Conservation (phyloP, 2,113 vertebrate genomes). For the Megaleporinus macrocephalus region DNA sequence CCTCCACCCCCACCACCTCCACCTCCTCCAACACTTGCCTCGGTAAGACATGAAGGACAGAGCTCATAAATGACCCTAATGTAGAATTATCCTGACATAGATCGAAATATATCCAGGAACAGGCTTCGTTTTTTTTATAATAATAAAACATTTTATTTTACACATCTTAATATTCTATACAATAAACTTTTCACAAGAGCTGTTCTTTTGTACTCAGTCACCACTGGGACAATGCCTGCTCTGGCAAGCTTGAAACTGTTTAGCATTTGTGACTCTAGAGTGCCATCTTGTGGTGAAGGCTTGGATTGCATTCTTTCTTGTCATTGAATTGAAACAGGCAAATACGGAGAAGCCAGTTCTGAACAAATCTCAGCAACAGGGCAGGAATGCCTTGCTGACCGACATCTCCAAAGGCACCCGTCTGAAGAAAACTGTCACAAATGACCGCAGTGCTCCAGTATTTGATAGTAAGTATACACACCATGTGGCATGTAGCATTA, state of each 20-base stretch:
- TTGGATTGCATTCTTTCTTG: not conserved
- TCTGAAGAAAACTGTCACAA: constrained; percentile 87
- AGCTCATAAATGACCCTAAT: too few species aligned
- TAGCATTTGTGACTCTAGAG: constrained; percentile 18
- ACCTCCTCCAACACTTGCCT: constrained; percentile 80
- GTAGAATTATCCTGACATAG: too few species aligned
- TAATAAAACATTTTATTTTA: too few species aligned
- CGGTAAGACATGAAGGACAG: constrained; percentile 69
- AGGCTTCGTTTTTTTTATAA: too few species aligned
- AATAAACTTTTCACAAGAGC: not conserved
- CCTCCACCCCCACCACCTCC: constrained; percentile 81
- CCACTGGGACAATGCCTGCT: not conserved
- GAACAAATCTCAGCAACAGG: constrained; percentile 78
- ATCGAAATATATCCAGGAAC: too few species aligned
- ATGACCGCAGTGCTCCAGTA: constrained; percentile 85
- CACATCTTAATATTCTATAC: not conserved
- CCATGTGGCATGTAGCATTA: not conserved
- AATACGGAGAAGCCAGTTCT: constrained; percentile 84
- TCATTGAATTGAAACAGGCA: constrained; percentile 69
- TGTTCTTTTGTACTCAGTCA: not conserved
- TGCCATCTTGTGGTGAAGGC: constrained; percentile 37
- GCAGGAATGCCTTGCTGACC: constrained; percentile 83
- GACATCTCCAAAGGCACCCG: constrained; percentile 86
- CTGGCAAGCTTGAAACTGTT: too few species aligned
- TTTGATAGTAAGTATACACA: constrained; percentile 82